A percentile compares a stretch with the other conserved stretches of the same genome.
These are phyloP conservation scores for Melanostoma mellinum DNA, from an alignment of 2,888 invertebrate genomes.

Conservation along the genomic window DNA sequence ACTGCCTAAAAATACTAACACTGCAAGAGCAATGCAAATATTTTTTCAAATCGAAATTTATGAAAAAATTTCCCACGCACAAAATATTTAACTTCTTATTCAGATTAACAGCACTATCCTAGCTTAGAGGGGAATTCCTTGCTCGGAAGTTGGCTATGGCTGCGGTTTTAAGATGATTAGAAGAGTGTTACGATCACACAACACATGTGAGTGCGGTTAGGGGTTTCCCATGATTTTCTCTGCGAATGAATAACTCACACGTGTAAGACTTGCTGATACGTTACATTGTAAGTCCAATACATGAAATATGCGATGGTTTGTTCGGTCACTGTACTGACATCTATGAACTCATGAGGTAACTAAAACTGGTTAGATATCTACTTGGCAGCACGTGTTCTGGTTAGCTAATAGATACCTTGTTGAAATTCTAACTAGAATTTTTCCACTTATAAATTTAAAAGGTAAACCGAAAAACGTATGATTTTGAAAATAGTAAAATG, in stretches of 20 bases:
- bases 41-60: too few species aligned
- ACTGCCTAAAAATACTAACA: too few species aligned
- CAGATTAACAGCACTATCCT: slow-evolving; percentile 59
- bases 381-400: too few species aligned
- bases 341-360: slow-evolving; percentile 15
- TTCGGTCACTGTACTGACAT: slow-evolving; percentile 29
- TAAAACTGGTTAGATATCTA: too few species aligned
- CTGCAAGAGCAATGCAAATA: too few species aligned
- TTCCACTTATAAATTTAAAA: too few species aligned
- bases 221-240: slow-evolving; percentile 44
- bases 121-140: slow-evolving; percentile 60
- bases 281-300: neutral
- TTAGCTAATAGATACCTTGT: too few species aligned
- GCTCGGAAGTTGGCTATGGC: slow-evolving; percentile 54
- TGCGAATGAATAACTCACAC: neutral
- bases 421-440: too few species aligned
- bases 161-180: slow-evolving; percentile 62
- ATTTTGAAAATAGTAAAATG: too few species aligned
- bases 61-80: slow-evolving; percentile 50
- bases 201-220: slow-evolving; percentile 37
- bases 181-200: slow-evolving; percentile 55
- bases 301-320: too few species aligned
- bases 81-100: slow-evolving; percentile 41
- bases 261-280: neutral
- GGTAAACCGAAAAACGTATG: too few species aligned